These are phyloP conservation scores for Drosophila tripunctata DNA, from an alignment of 2,888 invertebrate genomes.

Conservation along the genomic window DNA sequence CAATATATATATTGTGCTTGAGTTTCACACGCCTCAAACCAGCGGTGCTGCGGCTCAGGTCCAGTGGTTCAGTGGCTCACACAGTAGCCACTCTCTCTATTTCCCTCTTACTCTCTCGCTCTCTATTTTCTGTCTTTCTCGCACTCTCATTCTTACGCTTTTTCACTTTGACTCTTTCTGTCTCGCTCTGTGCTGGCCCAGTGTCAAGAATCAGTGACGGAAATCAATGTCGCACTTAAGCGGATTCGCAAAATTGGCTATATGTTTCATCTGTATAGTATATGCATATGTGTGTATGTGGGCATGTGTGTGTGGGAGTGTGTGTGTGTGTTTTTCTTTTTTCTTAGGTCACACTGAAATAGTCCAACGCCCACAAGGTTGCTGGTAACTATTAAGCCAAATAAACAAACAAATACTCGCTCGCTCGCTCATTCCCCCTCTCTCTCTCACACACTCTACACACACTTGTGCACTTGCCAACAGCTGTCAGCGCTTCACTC, in stretches of 20 bases:
- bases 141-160: too few relatives aligned
- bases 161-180: neutral
- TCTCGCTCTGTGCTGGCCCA: slow-evolving; percentile 35
- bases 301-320: neutral
- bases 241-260: slow-evolving; percentile 78
- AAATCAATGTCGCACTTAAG: slow-evolving; percentile 79
- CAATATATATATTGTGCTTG: slow-evolving; percentile 50
- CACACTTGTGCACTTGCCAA: slow-evolving; percentile 44
- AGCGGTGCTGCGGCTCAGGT: neutral
- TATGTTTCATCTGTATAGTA: slow-evolving; percentile 54
- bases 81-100: neutral
- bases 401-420: slow-evolving; percentile 51
- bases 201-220: slow-evolving; percentile 75
- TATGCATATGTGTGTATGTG: neutral
- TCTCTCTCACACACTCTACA: slow-evolving; percentile 20
- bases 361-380: slow-evolving; percentile 35
- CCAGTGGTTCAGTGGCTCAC: neutral
- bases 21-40: slow-evolving; percentile 39
- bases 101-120: neutral
- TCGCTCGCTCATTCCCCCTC: slow-evolving; percentile 1
- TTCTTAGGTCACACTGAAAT: slow-evolving; percentile 8
- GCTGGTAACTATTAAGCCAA: slow-evolving; percentile 54
- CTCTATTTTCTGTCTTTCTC: neutral
- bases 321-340: slow-evolving; percentile 10
- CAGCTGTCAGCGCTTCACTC: slow-evolving; percentile 4